Evolutionary conservation across 2,888 invertebrate species (phyloP).

Genomic region (Automeris io): DNA sequence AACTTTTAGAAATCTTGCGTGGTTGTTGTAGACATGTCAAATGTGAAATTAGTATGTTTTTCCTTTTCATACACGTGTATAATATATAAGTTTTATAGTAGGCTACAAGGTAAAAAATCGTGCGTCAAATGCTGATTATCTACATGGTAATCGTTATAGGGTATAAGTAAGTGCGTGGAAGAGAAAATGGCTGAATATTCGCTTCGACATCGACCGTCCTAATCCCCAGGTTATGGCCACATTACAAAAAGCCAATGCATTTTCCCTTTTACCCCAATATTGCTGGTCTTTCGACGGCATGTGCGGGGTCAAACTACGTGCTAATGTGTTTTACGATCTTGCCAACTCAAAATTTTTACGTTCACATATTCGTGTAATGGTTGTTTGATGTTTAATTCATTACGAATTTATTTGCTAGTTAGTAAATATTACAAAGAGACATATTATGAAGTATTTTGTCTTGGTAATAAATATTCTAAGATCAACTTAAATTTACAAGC

Average conservation of each 20-base stretch:
- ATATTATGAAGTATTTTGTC: conserved; percentile 1
- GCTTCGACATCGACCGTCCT: conserved; percentile 33
- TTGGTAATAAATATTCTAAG: no score
- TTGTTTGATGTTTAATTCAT: conserved; percentile 29
- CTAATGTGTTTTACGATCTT: conserved; percentile 65
- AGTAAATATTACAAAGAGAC: not conserved
- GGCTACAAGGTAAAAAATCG: conserved; percentile 1
- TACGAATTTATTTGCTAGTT: conserved; percentile 15
- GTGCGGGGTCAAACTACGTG: conserved; percentile 55
- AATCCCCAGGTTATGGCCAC: conserved; percentile 60
- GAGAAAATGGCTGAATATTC: conserved; percentile 42
- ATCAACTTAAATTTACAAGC: no score
- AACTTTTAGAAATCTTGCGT: conserved; percentile 4
- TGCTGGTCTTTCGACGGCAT: conserved; percentile 27
- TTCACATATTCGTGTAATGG: conserved; percentile 32
- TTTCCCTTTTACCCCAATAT: conserved; percentile 57
- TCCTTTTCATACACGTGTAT: not conserved
- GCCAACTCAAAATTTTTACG: conserved; percentile 20
- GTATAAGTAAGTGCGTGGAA: conserved; percentile 35
- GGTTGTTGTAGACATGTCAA: not conserved
- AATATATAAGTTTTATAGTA: not conserved
- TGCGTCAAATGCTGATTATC: conserved; percentile 31
- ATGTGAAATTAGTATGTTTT: not conserved
- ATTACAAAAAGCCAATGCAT: conserved; percentile 73
- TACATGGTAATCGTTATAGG: conserved; percentile 36